Conservation (phyloP, 2,113 vertebrate genomes). For the Percopsis transmontana region DNA sequence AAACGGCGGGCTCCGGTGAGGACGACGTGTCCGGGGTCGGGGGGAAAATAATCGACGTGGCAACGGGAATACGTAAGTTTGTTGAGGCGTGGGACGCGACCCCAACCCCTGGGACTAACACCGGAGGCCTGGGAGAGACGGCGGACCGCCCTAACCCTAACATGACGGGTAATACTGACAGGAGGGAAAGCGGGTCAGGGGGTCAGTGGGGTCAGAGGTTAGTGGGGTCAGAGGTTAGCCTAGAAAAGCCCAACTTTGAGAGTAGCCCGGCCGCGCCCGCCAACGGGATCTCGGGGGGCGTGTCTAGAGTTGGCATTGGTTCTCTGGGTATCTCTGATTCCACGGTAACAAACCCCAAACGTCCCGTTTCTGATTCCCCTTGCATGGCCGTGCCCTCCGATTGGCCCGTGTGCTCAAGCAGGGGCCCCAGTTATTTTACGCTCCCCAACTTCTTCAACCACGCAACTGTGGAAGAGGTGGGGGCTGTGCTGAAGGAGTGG, state of each 20-base stretch:
- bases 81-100: slow-evolving; percentile 70
- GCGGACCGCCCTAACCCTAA: slow-evolving; percentile 35
- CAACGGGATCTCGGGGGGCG: background rate
- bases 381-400: slow-evolving; percentile 75
- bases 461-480: slow-evolving; percentile 72
- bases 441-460: slow-evolving; percentile 87
- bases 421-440: slow-evolving; percentile 57
- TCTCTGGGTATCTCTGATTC: slow-evolving; percentile 4
- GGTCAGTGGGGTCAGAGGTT: slow-evolving; percentile 4
- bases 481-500: slow-evolving; percentile 77
- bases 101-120: slow-evolving; percentile 24
- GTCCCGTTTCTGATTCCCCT: slow-evolving; percentile 16
- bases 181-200: slow-evolving; percentile 32
- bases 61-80: slow-evolving; percentile 68
- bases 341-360: slow-evolving; percentile 33
- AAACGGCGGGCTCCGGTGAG: background rate
- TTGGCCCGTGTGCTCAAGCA: slow-evolving; percentile 78
- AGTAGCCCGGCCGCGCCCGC: background rate
- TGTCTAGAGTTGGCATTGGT: slow-evolving; percentile 10
- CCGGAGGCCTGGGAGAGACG: slow-evolving; percentile 30
- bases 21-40: slow-evolving; percentile 70
- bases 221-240: background rate
- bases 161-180: slow-evolving; percentile 55
- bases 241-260: background rate
- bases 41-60: slow-evolving; percentile 71